Evolutionary conservation across 1,140 invertebrate species (phyloP).

Genomic region (Cardiocondyla obscurior): DNA sequence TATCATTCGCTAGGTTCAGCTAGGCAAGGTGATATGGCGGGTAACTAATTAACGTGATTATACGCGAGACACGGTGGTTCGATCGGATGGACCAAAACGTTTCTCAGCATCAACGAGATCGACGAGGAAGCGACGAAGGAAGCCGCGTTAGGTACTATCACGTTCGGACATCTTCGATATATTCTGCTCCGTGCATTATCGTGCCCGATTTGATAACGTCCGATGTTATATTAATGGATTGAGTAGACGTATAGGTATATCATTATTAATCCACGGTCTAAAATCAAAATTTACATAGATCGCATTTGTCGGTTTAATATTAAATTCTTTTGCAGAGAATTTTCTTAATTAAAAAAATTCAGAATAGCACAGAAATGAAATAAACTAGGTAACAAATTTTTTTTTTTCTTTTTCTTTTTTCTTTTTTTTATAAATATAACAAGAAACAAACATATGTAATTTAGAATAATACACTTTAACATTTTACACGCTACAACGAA

Average conservation of each 20-base stretch:
- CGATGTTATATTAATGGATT: not conserved
- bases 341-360: not conserved
- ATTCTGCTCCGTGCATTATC: conserved; percentile 12
- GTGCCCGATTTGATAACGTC: not conserved
- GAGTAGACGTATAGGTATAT: not conserved
- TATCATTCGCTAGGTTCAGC: conserved; percentile 45
- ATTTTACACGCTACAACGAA: not conserved
- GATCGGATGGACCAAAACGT: conserved; percentile 59
- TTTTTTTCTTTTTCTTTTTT: no score
- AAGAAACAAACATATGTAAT: not conserved
- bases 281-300: not conserved
- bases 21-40: conserved; percentile 49
- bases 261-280: not conserved
- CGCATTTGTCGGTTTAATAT: not conserved
- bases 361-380: not conserved
- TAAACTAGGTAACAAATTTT: not conserved
- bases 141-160: conserved; percentile 17
- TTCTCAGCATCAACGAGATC: conserved; percentile 7
- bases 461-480: not conserved
- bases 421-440: no score
- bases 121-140: conserved; percentile 27
- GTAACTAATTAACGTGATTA: conserved; percentile 68
- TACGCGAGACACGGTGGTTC: conserved; percentile 55
- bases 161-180: conserved; percentile 38
- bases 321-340: not conserved